Evolutionary conservation across 2,888 invertebrate species (phyloP).

Genomic region (Synergus umbraculus): DNA sequence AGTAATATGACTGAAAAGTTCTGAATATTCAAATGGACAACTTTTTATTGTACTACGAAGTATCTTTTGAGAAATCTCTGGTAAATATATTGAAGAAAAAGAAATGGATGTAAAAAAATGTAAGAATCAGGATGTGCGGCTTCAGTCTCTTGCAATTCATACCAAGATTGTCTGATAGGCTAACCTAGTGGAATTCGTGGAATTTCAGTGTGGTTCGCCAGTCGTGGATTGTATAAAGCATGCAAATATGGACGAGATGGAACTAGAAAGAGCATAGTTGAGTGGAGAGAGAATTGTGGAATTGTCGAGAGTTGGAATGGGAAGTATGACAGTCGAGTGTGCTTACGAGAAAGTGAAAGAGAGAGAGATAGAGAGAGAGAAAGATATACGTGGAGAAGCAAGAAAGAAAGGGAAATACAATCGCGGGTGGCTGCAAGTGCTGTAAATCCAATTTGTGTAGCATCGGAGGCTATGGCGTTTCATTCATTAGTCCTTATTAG

Average conservation of each 20-base stretch:
- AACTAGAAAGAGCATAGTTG: constrained; percentile 36
- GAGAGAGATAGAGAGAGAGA: background rate
- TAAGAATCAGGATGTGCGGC: background rate
- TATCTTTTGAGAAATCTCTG: too few species aligned
- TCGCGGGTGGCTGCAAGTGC: constrained; percentile 62
- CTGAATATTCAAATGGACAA: too few species aligned
- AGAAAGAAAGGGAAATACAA: constrained; percentile 23
- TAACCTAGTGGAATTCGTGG: constrained; percentile 56
- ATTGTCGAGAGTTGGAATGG: constrained; percentile 24
- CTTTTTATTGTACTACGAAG: too few species aligned
- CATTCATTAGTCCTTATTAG: constrained; percentile 72
- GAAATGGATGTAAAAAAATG: constrained; percentile 37
- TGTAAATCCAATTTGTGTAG: constrained; percentile 70
- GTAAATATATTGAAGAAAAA: constrained; percentile 32
- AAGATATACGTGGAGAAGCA: background rate
- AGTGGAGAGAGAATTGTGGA: constrained; percentile 34
- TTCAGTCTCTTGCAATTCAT: constrained; percentile 48
- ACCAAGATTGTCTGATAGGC: constrained; percentile 54
- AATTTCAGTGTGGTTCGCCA: constrained; percentile 49
- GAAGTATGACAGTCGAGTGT: constrained; percentile 24
- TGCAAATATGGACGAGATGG: constrained; percentile 61
- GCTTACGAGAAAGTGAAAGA: background rate
- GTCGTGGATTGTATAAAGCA: constrained; percentile 60
- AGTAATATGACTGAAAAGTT: too few species aligned
- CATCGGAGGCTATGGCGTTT: constrained; percentile 63